Base-by-base conservation (phyloP, 2,888 invertebrate species). In the Clusia tigrina region DNA sequence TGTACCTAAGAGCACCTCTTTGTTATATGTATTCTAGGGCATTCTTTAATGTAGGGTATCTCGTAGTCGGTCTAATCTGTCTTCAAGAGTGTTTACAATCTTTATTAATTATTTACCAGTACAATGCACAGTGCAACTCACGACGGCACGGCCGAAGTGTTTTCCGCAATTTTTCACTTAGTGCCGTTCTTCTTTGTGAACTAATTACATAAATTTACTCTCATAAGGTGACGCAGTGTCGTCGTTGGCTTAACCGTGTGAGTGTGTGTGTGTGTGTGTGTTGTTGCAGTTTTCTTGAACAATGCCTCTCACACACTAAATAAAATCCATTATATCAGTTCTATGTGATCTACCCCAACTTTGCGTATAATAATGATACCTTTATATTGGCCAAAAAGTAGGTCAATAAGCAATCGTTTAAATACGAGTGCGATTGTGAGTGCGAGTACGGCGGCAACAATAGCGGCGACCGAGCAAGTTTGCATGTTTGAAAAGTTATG, bases 361-460 rank as follows among this genome's bases (percentile, higher is more conserved):
- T 20, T 48, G 15, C 20, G 18, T 22, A 48, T 20, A 48, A 48
- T 48, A 48, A 20, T 20, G 18, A 48, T 48, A 48, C 48, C 48
- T 48, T 48, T 48, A 22, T 48, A 48, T 48, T 48, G 48, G 22
- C 48, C n/a, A 22, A 15, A 48, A 48, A 20, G 48, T 48, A 22
- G 48, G 48, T 48, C 48, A 48, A 22, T 20, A 20, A 3, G 22
- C 48, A 42, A 42, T n/a, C n/a, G n/a, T n/a, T n/a, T n/a, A n/a
- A n/a, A n/a, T 12, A 32, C 32, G 12, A 32, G 12, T 9, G 32
- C 32, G 12, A 12, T 12, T 6, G 12, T 12, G 12, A 32, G 6
- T 6, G 12, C 32, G 32, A 32, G 32, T 6, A 32, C 32, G 32
- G 12, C 20, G 22, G 22, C 48, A 22, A 48, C 48, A 48, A 42